Conservation (phyloP, 35 echinoderm and acorn worm species). For the Apostichopus japonicus region DNA sequence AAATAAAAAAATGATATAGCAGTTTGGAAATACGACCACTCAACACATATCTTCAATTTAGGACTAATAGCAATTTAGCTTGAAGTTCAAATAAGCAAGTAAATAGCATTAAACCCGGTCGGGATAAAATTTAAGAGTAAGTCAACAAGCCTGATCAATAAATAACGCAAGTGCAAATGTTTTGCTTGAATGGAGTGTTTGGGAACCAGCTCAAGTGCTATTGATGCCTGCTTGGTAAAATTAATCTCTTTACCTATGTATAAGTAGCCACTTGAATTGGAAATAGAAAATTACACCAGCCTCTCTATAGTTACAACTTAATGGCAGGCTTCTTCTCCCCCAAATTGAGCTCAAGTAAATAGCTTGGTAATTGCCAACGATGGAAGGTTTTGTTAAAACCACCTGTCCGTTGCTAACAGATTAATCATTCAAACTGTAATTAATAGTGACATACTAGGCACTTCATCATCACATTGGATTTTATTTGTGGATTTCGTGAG, state of each 20-base stretch:
- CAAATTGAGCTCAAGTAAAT: background rate
- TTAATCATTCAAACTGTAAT: slow-evolving; percentile 42
- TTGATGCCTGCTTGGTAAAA: slow-evolving; percentile 38
- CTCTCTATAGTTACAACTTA: background rate
- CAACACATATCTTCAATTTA: background rate
- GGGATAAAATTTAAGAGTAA: slow-evolving; percentile 28
- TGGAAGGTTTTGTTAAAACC: slow-evolving; percentile 13
- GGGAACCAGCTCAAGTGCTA: background rate
- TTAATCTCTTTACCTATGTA: slow-evolving; percentile 23
- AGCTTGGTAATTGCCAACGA: slow-evolving; percentile 21
- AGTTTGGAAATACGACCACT: background rate
- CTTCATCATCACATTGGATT: background rate
- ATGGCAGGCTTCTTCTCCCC: background rate
- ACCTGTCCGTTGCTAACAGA: background rate
- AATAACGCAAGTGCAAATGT: slow-evolving; percentile 47
- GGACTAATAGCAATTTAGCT: slow-evolving; percentile 6
- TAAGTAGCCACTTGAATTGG: background rate
- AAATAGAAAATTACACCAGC: background rate
- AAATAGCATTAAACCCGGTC: slow-evolving; percentile 27
- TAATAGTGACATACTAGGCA: slow-evolving; percentile 18
- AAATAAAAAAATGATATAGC: background rate
- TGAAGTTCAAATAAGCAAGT: slow-evolving; percentile 17
- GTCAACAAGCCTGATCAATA: slow-evolving; percentile 35
- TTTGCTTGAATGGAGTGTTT: slow-evolving; percentile 15
- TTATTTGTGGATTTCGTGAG: background rate